Conservation (phyloP, 2,888 invertebrate genomes). For the Corbicula japonica region DNA sequence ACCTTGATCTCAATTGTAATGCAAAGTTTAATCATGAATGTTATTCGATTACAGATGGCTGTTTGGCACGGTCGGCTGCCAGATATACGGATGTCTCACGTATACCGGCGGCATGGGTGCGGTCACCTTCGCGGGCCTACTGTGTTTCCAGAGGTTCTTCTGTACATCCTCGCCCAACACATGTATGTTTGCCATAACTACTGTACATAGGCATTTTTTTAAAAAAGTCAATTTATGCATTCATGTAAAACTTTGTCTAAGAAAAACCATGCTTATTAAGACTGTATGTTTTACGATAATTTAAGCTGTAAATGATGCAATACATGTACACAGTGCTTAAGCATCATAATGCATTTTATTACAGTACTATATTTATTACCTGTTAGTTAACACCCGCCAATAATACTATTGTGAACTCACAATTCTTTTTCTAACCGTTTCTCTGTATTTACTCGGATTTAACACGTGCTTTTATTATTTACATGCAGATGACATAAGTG, state of each 20-base stretch:
- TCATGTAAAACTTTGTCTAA: neutral
- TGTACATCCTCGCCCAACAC: slow-evolving; percentile 33
- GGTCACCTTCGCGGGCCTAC: slow-evolving; percentile 71
- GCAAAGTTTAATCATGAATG: neutral
- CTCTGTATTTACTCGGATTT: no score
- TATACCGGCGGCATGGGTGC: slow-evolving; percentile 82
- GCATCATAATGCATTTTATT: neutral
- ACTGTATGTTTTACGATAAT: neutral
- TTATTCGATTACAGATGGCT: slow-evolving; percentile 79
- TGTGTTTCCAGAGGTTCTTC: slow-evolving; percentile 79
- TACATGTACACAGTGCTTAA: neutral
- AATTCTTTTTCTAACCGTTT: neutral
- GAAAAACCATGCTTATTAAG: neutral
- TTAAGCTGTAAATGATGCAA: neutral
- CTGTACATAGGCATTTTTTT: neutral
- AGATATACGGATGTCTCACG: slow-evolving; percentile 80
- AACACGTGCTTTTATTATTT: neutral
- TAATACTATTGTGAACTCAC: neutral
- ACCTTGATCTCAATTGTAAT: neutral
- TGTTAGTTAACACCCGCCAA: neutral
- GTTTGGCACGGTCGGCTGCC: slow-evolving; percentile 80
- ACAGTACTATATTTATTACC: no score
- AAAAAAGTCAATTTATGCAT: neutral
- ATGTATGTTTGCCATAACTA: slow-evolving; percentile 38
- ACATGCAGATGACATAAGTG: slow-evolving; percentile 56